Evolutionary conservation across 2,113 vertebrate genomes (phyloP), one percentile per base, ranked within the genome.

Genomic region (Holacanthus passer): DNA sequence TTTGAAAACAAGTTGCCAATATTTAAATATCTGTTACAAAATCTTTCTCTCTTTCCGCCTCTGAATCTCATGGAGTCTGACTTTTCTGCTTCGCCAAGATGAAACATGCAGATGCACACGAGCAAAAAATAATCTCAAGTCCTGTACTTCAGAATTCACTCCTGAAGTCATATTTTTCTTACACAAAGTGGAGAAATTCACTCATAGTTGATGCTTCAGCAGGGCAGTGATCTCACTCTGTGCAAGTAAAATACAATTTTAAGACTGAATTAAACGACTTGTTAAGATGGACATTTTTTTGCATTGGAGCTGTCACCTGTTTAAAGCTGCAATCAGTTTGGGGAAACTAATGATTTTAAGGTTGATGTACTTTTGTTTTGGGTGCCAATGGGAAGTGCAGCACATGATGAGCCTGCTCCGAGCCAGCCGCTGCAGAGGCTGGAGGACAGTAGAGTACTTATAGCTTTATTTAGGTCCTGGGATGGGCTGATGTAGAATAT

Each of bases 381-480:
- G 75, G 82, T 73, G 74, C 84, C 75, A 41, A 63, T 60, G 71
- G 56, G 79, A 81, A 68, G 43, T 45, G 70, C 78, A 90, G 79
- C 79, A 80, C 65, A 59, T 27, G 37, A 56, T 0, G 43, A 56
- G 62, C 62, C 22, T 60, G 82, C 71, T 63, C 35, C 47, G 37
- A 79, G 79, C 53, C 73, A 68, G 71, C 69, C 22, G 43, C 32
- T 59, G 35, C 69, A 65, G 37, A 79, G 83, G 60, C 72, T 82
- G 79, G 65, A 72, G 39, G 32, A 71, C 50, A 24, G 32, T 73
- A 74, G 50, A 78, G 55, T 29, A 32, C 48, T 67, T 45, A 29
- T 37, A 68, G 85, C 81, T 89, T 92, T 90, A 86, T 85, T 77
- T 70, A 71, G 84, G 73, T 79, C 68, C 66, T 63, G 65, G 84